These are phyloP conservation scores for Loris lydekkerianus DNA, from an alignment of 2,797 vertebrate genomes.

Conservation along the genomic window DNA sequence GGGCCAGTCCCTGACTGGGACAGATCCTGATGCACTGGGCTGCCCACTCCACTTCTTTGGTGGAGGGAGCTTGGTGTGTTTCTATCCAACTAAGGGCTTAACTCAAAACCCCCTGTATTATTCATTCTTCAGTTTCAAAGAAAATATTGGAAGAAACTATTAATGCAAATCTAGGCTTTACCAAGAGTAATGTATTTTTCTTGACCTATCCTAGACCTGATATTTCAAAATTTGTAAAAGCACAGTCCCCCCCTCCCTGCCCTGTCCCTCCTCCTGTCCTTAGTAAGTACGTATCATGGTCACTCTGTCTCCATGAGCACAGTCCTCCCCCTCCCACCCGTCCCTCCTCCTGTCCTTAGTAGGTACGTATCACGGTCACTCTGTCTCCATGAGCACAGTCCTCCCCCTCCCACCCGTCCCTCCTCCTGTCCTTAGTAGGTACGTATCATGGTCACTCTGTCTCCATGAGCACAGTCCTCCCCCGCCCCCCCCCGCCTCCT, in stretches of 20 bases:
- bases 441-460: too few relatives aligned
- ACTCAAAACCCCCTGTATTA: background rate
- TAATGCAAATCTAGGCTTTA: background rate
- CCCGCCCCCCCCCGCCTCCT: too few relatives aligned
- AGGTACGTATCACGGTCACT: too few relatives aligned
- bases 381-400: too few relatives aligned
- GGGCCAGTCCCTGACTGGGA: background rate
- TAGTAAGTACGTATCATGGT: background rate
- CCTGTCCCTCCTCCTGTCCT: too few relatives aligned
- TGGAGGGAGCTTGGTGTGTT: background rate
- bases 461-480: too few relatives aligned
- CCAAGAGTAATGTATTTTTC: conserved; percentile 23
- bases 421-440: too few relatives aligned
- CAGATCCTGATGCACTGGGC: background rate
- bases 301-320: background rate
- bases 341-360: too few relatives aligned
- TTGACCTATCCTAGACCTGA: background rate
- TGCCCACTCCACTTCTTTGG: too few relatives aligned
- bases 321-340: too few relatives aligned
- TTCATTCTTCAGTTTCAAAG: background rate
- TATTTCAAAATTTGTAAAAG: conserved; percentile 27
- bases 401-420: too few relatives aligned
- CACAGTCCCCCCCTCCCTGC: background rate
- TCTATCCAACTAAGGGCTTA: background rate
- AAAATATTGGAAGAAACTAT: conserved; percentile 14